A percentile compares a stretch with the other conserved stretches of the same genome.
Conservation (phyloP, 2,888 invertebrate species). For the Lasioglossum vierecki region DNA sequence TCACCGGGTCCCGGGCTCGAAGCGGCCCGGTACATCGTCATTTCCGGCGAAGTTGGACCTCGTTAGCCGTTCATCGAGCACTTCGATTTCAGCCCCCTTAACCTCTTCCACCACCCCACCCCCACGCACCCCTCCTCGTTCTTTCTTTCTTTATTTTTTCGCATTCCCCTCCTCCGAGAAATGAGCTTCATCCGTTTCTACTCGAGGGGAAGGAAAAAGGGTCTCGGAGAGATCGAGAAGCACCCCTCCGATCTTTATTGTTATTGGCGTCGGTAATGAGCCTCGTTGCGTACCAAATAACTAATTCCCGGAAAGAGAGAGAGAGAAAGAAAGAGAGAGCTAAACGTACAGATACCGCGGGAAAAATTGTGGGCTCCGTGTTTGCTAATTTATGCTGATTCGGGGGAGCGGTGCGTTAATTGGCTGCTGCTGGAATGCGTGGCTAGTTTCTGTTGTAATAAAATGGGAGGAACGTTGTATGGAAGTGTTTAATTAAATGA, state of each 20-base stretch:
- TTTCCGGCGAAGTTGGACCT: constrained; percentile 62
- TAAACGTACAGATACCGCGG: not conserved
- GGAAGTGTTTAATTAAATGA: not conserved
- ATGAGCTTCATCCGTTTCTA: constrained; percentile 36
- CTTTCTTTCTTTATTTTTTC: not conserved
- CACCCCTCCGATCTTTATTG: not conserved
- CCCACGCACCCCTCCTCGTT: not conserved
- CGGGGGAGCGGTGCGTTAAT: not conserved
- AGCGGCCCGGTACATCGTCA: constrained; percentile 54
- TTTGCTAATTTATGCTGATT: constrained; percentile 4
- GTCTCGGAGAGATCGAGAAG: not conserved
- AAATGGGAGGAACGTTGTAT: not conserved
- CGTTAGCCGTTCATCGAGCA: constrained; percentile 61
- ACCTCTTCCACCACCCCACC: not conserved
- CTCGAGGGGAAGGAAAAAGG: constrained; percentile 27
- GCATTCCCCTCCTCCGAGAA: not conserved
- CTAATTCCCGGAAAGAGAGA: not conserved
- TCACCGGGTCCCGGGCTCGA: constrained; percentile 11
- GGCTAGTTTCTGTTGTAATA: not conserved
- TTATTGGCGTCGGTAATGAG: constrained; percentile 24
- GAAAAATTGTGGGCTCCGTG: not conserved
- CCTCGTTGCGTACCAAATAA: not conserved
- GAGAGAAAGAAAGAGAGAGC: not conserved
- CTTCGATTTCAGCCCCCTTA: constrained; percentile 32
- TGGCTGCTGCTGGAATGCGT: not conserved